Percentiles rank a stretch among this genome's conserved stretches.
phyloP scores from a whole-genome alignment of 2,888 invertebrate species.

The Campopleginae sp. region DNA sequence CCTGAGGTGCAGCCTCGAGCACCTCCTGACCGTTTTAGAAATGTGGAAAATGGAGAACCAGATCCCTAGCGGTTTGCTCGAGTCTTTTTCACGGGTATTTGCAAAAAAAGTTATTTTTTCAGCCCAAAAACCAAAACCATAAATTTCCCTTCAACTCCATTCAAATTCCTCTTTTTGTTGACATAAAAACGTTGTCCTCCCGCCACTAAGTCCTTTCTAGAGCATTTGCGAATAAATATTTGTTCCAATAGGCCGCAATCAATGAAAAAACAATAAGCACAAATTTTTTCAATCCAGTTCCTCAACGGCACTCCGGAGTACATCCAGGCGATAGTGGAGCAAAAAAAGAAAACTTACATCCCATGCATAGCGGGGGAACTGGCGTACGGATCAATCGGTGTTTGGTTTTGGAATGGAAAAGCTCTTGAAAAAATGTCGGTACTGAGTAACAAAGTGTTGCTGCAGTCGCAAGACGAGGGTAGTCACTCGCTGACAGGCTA shows the following conservation, averaged over 20 bases:
- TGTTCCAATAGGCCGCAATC: background rate
- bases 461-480: slow-evolving; percentile 59
- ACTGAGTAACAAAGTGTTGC: slow-evolving; percentile 47
- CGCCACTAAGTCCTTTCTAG: background rate
- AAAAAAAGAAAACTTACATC: slow-evolving; percentile 57
- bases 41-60: slow-evolving; percentile 66
- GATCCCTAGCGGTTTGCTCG: slow-evolving; percentile 55
- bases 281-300: slow-evolving; percentile 36
- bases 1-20: slow-evolving; percentile 62
- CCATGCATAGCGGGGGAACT: slow-evolving; percentile 66
- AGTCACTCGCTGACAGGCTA: slow-evolving; percentile 73
- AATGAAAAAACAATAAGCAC: background rate
- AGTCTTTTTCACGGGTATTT: slow-evolving; percentile 61
- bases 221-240: background rate
- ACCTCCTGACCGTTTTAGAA: slow-evolving; percentile 57
- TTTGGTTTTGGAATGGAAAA: slow-evolving; percentile 74
- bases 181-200: background rate
- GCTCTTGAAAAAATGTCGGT: slow-evolving; percentile 66
- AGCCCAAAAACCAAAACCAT: background rate
- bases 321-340: slow-evolving; percentile 27
- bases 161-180: background rate
- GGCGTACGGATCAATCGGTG: slow-evolving; percentile 48
- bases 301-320: slow-evolving; percentile 46
- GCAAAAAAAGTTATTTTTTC: background rate
- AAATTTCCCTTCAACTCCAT: background rate